Evolutionary conservation across 2,113 vertebrate species (phyloP), one percentile per base, ranked within the genome.

Genomic region (Cavia porcellus): DNA sequence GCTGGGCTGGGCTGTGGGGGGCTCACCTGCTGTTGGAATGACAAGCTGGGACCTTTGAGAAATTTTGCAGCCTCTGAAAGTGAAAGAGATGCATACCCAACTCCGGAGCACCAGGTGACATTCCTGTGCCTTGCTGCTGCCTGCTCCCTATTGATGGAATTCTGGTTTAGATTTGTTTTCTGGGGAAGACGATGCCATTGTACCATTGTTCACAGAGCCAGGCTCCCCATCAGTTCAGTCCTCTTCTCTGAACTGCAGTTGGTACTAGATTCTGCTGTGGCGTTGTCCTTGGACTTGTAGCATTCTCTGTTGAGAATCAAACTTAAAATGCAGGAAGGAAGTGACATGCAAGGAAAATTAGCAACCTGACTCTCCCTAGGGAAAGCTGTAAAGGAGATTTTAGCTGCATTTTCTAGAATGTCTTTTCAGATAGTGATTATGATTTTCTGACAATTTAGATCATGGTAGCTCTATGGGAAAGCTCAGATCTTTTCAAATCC

Each of bases 41-140:
- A 52, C 28, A 1, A 50, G 66, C n/a, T 12, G n/a, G 52, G 30
- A 14, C 32, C 42, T 17, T 8, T 4, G 2, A 0, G 59, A 35
- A 15, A 20, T 59, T 68, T 32, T 11, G 3, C 57, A 30, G 28
- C 1, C 7, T 50, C 68, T 70, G 66, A 50, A 61, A 45, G 17
- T 7, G 22, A 45, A 25, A 38, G 13, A 1, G 42, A 1, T 45
- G 30, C 30, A 38, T 20, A 7, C 32, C 11, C 15, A 1, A 2
- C 32, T 61, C 13, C 8, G 59, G 47, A 68, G 77, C 13, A 0
- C 17, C 45, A 9, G 6, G 32, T 22, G 38, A n/a, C 19, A 2
- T 28, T 79, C 7, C 7, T 5, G 0, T 0, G 28, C 13, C 32
- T 1, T 20, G 2, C 38, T 7, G 30, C 75, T 57, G 20, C 52